These are phyloP conservation scores for Berghia stephanieae DNA, from an alignment of 1,140 invertebrate genomes.

Conservation along the genomic window DNA sequence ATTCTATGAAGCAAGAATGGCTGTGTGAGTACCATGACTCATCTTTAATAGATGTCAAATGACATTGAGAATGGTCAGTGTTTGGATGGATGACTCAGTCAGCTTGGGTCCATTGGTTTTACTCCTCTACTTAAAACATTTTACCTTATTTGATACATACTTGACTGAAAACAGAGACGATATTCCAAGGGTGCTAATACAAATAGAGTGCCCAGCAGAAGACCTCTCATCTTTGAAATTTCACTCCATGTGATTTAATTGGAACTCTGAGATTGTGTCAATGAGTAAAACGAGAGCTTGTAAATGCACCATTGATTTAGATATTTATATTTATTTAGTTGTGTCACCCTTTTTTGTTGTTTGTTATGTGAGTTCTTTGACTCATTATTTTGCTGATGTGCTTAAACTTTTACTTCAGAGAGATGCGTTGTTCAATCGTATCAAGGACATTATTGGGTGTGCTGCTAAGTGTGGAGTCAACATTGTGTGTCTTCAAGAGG, in stretches of 20 bases:
- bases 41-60: too few species aligned
- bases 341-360: background rate
- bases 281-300: background rate
- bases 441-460: slow-evolving; percentile 79
- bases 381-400: background rate
- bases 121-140: too few species aligned
- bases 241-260: background rate
- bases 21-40: too few species aligned
- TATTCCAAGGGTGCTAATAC: too few species aligned
- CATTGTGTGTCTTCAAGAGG: slow-evolving; percentile 94
- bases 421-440: slow-evolving; percentile 81
- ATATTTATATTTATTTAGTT: background rate
- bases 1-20: too few species aligned
- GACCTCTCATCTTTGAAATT: background rate
- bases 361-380: background rate
- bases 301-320: background rate
- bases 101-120: too few species aligned
- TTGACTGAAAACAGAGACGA: too few species aligned
- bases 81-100: too few species aligned
- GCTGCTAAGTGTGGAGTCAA: slow-evolving; percentile 85
- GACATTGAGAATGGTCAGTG: too few species aligned
- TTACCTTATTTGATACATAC: too few species aligned
- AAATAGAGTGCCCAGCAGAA: too few species aligned
- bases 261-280: background rate
- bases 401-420: slow-evolving; percentile 62